Evolutionary conservation across 1,140 invertebrate species (phyloP).

Genomic region (Probaryconus sp.): DNA sequence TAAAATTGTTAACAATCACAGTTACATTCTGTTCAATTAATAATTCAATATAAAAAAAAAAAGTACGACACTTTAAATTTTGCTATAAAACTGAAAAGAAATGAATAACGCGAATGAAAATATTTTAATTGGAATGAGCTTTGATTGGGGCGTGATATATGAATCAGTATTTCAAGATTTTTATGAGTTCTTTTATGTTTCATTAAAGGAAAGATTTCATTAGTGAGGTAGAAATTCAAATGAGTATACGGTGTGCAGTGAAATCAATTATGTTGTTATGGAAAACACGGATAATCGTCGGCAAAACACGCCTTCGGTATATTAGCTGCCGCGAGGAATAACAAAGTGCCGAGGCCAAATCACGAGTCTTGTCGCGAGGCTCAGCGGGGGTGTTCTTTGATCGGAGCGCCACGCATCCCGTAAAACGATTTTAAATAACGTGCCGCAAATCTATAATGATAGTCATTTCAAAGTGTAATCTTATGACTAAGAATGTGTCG

Average conservation of each 20-base stretch:
- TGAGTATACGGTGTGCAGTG: not conserved
- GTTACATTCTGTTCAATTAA: no score
- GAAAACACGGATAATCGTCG: slow-evolving; percentile 26
- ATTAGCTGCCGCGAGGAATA: slow-evolving; percentile 14
- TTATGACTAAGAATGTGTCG: no score
- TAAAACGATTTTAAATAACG: slow-evolving; percentile 8
- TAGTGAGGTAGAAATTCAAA: slow-evolving; percentile 2
- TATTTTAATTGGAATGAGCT: no score
- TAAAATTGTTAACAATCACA: no score
- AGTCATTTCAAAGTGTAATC: not conserved
- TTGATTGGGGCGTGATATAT: no score
- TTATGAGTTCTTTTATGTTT: no score
- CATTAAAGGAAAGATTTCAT: not conserved
- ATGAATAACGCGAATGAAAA: no score
- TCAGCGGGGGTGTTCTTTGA: slow-evolving; percentile 33
- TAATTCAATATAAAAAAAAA: no score
- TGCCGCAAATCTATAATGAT: slow-evolving; percentile 6
- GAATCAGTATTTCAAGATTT: no score
- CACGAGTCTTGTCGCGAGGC: slow-evolving; percentile 25
- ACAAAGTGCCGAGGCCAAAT: slow-evolving; percentile 23
- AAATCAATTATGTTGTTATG: slow-evolving; percentile 29
- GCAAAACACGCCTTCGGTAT: slow-evolving; percentile 22
- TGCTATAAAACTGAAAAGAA: no score
- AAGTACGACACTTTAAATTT: no score
- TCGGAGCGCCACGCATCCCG: slow-evolving; percentile 20